These are phyloP conservation scores for Myotis pilosus DNA, from an alignment of 2,797 vertebrate genomes.

Conservation along the genomic window DNA sequence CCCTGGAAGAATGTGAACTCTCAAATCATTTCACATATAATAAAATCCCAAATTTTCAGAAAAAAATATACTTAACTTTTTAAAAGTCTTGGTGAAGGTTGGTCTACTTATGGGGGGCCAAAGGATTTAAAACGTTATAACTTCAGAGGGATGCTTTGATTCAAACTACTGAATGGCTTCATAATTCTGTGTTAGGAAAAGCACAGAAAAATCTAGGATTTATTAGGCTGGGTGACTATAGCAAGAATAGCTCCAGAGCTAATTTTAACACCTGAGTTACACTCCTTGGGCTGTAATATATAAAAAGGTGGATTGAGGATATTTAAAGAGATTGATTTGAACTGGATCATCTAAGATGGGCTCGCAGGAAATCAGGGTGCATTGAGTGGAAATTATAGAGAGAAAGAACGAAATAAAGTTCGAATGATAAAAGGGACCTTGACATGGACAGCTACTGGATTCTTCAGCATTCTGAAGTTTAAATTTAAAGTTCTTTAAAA, in stretches of 20 bases:
- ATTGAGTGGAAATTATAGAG: conserved; percentile 52
- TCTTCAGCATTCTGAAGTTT: not conserved
- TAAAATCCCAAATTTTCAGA: not conserved
- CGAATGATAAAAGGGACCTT: conserved; percentile 22
- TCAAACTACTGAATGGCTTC: not conserved
- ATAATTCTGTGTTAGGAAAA: conserved; percentile 45
- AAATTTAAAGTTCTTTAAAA: conserved; percentile 52
- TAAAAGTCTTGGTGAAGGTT: not conserved
- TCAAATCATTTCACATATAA: not conserved
- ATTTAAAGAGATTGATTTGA: conserved; percentile 62
- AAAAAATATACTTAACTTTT: conserved; percentile 1
- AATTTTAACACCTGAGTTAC: conserved; percentile 39
- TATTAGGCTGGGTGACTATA: conserved; percentile 44
- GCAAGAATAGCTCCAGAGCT: conserved; percentile 22
- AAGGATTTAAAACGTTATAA: conserved; percentile 19
- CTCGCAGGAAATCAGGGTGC: conserved; percentile 67
- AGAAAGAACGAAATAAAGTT: conserved; percentile 61
- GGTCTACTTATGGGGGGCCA: not conserved
- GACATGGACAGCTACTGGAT: not conserved
- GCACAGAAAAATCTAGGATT: conserved; percentile 31
- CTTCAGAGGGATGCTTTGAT: conserved; percentile 56
- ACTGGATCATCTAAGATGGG: conserved; percentile 31
- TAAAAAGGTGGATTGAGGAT: conserved; percentile 33
- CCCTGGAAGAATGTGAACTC: not conserved
- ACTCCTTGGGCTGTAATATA: conserved; percentile 10